These are phyloP conservation scores for Cyrtorhinus lividipennis DNA, from an alignment of 1,140 invertebrate species.

Conservation along the genomic window DNA sequence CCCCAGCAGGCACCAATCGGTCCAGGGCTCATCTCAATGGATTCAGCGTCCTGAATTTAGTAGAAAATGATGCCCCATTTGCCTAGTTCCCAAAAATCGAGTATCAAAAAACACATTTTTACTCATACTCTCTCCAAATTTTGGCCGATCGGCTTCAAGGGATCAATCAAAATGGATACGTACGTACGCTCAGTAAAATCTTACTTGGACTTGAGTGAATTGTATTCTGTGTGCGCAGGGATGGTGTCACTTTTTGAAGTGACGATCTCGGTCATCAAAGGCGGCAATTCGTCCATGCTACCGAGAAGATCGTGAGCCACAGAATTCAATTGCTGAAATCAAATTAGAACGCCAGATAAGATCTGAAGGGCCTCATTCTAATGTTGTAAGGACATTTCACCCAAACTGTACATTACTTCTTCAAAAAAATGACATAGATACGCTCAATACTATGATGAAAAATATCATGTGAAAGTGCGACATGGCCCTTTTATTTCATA, in stretches of 20 bases:
- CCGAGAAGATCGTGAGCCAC: slow-evolving; percentile 15
- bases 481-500: neutral
- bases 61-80: too few species aligned
- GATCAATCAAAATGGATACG: too few species aligned
- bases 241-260: neutral
- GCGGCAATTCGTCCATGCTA: slow-evolving; percentile 12
- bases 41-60: too few species aligned
- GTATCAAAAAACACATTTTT: too few species aligned
- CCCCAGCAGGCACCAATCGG: too few species aligned
- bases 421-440: neutral
- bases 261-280: neutral
- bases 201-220: neutral
- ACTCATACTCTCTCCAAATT: too few species aligned
- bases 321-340: slow-evolving; percentile 5
- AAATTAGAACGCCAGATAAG: neutral
- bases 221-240: neutral
- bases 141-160: too few species aligned
- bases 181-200: neutral
- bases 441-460: neutral
- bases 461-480: neutral
- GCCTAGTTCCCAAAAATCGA: too few species aligned
- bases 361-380: too few species aligned
- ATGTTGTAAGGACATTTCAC: too few species aligned
- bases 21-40: too few species aligned
- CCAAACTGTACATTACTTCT: too few species aligned